Evolutionary conservation across 2,113 vertebrate genomes (phyloP).

Genomic region (Oophaga pumilio): DNA sequence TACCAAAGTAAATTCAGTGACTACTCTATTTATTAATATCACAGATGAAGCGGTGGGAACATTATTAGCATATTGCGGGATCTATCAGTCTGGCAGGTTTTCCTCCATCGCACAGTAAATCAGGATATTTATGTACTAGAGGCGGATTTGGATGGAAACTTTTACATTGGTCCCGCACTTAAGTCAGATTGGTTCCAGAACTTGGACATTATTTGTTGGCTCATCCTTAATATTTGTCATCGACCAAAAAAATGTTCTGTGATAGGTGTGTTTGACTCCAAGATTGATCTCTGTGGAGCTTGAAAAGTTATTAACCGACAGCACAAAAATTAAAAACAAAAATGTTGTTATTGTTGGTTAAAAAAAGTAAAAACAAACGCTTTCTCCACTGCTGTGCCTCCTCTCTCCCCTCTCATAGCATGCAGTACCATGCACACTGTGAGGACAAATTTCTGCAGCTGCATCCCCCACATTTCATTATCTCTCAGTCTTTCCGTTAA

Average conservation of each 20-base stretch:
- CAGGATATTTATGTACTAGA: neutral
- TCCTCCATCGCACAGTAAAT: slow-evolving; percentile 1
- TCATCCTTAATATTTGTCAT: neutral
- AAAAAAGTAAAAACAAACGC: too few species aligned
- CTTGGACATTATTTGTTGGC: neutral
- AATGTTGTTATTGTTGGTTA: too few species aligned
- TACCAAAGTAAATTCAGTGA: neutral
- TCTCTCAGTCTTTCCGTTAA: too few species aligned
- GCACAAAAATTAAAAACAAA: too few species aligned
- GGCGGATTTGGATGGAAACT: neutral
- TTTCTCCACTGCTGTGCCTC: too few species aligned
- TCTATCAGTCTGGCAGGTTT: neutral
- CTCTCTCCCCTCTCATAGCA: too few species aligned
- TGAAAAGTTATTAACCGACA: neutral
- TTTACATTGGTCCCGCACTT: neutral
- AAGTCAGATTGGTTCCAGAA: neutral
- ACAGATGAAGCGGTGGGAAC: neutral
- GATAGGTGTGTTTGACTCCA: neutral
- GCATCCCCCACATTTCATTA: too few species aligned
- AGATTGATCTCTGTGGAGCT: neutral
- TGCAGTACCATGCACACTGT: too few species aligned
- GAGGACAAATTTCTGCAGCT: too few species aligned
- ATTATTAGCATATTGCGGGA: neutral
- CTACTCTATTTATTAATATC: slow-evolving; percentile 26
- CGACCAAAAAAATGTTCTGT: neutral